Percentiles rank a stretch among this genome's conserved stretches.
Conservation (phyloP, 2,113 vertebrate species). For the Triplophysa siluroides region DNA sequence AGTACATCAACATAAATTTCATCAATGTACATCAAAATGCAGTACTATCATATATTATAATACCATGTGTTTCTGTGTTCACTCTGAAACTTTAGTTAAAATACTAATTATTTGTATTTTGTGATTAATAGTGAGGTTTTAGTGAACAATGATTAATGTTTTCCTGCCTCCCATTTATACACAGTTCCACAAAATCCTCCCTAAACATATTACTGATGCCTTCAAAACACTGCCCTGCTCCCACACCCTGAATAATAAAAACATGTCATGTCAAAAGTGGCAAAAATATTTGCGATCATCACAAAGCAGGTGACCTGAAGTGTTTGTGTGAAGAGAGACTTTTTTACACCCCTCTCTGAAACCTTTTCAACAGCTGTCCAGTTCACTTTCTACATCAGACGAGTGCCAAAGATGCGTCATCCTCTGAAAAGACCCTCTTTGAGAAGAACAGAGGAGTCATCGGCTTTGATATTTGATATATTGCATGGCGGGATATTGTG, state of each 20-base stretch:
- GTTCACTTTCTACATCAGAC: constrained; percentile 41
- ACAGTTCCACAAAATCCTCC: constrained; percentile 13
- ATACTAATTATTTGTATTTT: background rate
- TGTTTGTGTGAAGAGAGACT: constrained; percentile 33
- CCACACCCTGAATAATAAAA: background rate
- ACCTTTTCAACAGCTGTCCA: constrained; percentile 50
- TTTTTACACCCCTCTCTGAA: constrained; percentile 18
- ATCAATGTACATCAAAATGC: no score
- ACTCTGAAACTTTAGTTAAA: background rate
- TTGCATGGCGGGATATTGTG: constrained; percentile 2
- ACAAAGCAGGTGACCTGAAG: constrained; percentile 32
- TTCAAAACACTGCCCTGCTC: constrained; percentile 35
- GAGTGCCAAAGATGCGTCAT: constrained; percentile 45
- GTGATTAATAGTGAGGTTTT: constrained; percentile 7
- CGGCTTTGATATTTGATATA: constrained; percentile 47
- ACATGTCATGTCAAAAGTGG: background rate
- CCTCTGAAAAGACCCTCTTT: constrained; percentile 28
- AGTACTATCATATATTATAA: no score
- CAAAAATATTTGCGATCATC: background rate
- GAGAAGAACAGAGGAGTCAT: constrained; percentile 32
- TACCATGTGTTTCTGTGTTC: no score
- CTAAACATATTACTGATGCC: constrained; percentile 26
- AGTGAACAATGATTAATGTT: constrained; percentile 2
- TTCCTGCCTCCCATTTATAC: background rate
- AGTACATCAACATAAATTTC: no score